These are phyloP conservation scores for Spea multiplicata DNA, from an alignment of 2,113 vertebrate species.

Conservation along the genomic window DNA sequence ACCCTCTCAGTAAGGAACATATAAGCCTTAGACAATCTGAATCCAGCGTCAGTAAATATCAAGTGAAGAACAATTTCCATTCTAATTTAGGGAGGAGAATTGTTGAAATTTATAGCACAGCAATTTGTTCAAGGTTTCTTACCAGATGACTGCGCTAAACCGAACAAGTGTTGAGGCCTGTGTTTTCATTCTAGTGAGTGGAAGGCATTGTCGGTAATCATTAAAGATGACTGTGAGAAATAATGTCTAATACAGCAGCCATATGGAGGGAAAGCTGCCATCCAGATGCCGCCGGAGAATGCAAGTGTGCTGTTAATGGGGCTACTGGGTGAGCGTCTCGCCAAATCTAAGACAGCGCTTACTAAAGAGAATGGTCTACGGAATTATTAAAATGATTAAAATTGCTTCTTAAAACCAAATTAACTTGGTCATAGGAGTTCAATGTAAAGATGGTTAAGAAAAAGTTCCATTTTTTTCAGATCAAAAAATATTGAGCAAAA, in stretches of 20 bases:
- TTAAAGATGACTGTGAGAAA: constrained; percentile 34
- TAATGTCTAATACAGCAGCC: constrained; percentile 8
- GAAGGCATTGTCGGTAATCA: constrained; percentile 42
- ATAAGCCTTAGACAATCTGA: no score
- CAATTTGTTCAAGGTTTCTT: constrained; percentile 21
- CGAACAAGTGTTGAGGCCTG: constrained; percentile 16
- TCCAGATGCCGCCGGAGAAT: constrained; percentile 36
- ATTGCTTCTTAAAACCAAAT: background rate
- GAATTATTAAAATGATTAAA: constrained; percentile 9
- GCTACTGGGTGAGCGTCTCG: constrained; percentile 6
- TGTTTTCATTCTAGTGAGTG: constrained; percentile 9
- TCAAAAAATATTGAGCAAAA: no score
- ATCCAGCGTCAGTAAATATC: no score
- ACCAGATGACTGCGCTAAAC: constrained; percentile 25
- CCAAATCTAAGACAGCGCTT: constrained; percentile 23
- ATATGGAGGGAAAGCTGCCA: constrained; percentile 30
- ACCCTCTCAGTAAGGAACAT: no score
- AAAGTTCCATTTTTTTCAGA: no score
- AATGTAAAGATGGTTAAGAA: no score
- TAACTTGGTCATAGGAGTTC: background rate
- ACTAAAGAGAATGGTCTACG: constrained; percentile 25
- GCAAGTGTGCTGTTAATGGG: constrained; percentile 34
- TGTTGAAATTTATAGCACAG: constrained; percentile 32
- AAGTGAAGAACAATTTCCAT: background rate
- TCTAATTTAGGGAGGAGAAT: constrained; percentile 12